These are phyloP conservation scores for Erannis defoliaria DNA, from an alignment of 2,888 invertebrate species.

Conservation along the genomic window DNA sequence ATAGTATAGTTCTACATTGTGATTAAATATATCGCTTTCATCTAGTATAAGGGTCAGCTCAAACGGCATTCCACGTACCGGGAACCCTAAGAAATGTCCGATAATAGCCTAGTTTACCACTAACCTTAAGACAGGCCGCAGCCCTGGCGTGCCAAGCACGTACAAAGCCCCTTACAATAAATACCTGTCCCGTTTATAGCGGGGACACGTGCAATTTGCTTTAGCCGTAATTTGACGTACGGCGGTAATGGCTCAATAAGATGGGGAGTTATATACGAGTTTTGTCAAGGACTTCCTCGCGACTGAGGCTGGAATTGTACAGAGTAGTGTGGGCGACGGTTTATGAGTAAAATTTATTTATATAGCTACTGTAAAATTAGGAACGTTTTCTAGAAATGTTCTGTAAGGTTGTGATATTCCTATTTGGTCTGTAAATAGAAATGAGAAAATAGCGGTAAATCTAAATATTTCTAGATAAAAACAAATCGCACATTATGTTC, in stretches of 20 bases:
- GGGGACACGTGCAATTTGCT: slow-evolving; percentile 67
- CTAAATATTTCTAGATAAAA: too few species aligned
- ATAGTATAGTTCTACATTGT: not conserved
- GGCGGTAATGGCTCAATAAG: slow-evolving; percentile 49
- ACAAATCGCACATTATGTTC: too few species aligned
- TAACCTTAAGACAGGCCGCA: slow-evolving; percentile 35
- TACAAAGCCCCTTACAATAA: slow-evolving; percentile 66
- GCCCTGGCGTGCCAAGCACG: slow-evolving; percentile 60
- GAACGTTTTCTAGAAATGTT: not conserved
- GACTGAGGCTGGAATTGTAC: not conserved
- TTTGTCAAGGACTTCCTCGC: slow-evolving; percentile 14
- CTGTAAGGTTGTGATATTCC: too few species aligned
- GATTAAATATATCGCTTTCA: not conserved
- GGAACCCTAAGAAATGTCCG: slow-evolving; percentile 26
- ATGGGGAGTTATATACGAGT: slow-evolving; percentile 30
- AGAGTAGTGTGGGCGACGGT: not conserved
- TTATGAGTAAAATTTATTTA: not conserved
- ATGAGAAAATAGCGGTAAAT: too few species aligned
- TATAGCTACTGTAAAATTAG: not conserved
- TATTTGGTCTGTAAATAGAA: too few species aligned
- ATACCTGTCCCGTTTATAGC: slow-evolving; percentile 71
- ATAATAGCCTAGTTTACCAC: slow-evolving; percentile 26
- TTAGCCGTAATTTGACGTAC: slow-evolving; percentile 79
- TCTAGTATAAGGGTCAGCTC: not conserved
- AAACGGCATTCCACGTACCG: not conserved